A percentile compares a stretch with the other conserved stretches of the same genome.
Evolutionary conservation across 2,113 vertebrate species (phyloP).

Genomic region (Manacus vitellinus): DNA sequence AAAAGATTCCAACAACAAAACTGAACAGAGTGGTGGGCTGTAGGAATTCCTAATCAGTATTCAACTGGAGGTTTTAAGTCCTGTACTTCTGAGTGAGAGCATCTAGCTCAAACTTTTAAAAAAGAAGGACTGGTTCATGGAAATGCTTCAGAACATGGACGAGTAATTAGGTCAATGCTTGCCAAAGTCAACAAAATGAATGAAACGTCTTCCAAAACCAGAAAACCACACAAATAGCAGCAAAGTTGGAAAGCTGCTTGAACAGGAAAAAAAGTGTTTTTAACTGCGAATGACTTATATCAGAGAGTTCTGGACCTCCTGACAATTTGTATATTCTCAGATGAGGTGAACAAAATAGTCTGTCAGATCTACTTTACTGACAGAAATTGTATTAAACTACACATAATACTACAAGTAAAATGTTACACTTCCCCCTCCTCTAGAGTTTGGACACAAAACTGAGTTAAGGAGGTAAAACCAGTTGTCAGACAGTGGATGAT

Average conservation of each 20-base stretch:
- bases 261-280: neutral
- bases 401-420: neutral
- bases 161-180: neutral
- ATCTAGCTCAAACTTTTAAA: neutral
- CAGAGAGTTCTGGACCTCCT: neutral
- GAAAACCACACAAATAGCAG: neutral
- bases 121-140: neutral
- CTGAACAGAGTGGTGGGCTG: neutral
- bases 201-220: neutral
- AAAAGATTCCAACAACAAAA: neutral
- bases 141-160: neutral
- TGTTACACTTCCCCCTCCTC: neutral
- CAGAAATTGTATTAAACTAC: neutral
- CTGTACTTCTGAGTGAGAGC: neutral
- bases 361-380: neutral
- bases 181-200: constrained; percentile 2
- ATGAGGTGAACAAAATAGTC: neutral
- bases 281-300: neutral
- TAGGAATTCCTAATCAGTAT: neutral
- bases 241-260: neutral
- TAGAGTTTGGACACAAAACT: neutral
- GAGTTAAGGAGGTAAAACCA: constrained; percentile 5
- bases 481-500: neutral
- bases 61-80: neutral
- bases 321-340: neutral